These are phyloP conservation scores for Leptogaster cylindrica DNA, from an alignment of 2,888 invertebrate species.

Conservation along the genomic window DNA sequence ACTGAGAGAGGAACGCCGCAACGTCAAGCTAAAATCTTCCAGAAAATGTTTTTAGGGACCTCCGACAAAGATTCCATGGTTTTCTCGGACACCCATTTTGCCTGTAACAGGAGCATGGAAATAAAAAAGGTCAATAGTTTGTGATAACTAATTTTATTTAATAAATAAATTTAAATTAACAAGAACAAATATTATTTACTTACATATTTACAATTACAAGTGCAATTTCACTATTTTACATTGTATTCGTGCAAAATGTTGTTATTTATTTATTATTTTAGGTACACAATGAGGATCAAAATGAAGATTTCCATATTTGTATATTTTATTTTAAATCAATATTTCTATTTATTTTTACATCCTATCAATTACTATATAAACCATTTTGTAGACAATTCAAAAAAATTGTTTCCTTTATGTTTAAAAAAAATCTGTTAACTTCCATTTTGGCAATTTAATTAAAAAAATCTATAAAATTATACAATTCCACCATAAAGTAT, in stretches of 20 bases:
- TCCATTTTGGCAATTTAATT: background rate
- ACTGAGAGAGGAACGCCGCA: too few species aligned
- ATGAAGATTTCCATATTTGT: slow-evolving; percentile 2
- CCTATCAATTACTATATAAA: slow-evolving; percentile 1
- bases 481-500: too few species aligned
- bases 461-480: too few species aligned
- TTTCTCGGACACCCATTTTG: too few species aligned
- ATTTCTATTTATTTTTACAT: slow-evolving; percentile 11
- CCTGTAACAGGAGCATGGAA: too few species aligned
- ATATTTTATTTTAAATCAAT: slow-evolving; percentile 21
- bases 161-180: slow-evolving; percentile 14
- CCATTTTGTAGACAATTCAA: slow-evolving; percentile 6
- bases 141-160: slow-evolving; percentile 23
- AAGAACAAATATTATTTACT: slow-evolving; percentile 9
- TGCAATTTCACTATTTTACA: slow-evolving; percentile 23
- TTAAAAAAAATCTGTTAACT: slow-evolving; percentile 18
- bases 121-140: background rate
- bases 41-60: too few species aligned
- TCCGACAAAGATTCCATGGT: too few species aligned
- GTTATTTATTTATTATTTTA: background rate
- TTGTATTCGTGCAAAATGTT: slow-evolving; percentile 16
- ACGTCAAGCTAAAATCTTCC: too few species aligned
- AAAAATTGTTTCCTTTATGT: background rate
- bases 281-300: slow-evolving; percentile 17
- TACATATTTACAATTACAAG: slow-evolving; percentile 30